Evolutionary conservation across 2,797 vertebrate species (phyloP).

Genomic region (Chelmon rostratus): DNA sequence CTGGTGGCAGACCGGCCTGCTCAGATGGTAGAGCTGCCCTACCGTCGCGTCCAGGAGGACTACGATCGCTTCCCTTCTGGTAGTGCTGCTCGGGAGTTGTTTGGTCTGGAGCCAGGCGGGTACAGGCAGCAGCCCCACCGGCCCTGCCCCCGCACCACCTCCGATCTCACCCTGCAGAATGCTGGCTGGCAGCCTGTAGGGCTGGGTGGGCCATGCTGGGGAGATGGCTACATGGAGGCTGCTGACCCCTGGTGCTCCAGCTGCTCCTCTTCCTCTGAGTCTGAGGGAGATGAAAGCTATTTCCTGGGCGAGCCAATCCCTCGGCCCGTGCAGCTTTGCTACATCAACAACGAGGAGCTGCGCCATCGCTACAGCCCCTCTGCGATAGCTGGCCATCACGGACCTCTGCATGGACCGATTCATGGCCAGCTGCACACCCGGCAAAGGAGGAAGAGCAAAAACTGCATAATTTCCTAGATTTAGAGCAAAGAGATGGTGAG

Average conservation of each 20-base stretch:
- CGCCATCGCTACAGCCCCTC: constrained; percentile 93
- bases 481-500: constrained; percentile 61
- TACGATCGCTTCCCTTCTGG: constrained; percentile 91
- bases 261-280: constrained; percentile 96
- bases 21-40: constrained; percentile 89
- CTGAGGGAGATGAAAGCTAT: constrained; percentile 95
- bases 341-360: constrained; percentile 95
- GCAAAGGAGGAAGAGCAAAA: constrained; percentile 99
- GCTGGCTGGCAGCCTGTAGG: constrained; percentile 88
- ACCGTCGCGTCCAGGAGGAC: constrained; percentile 91
- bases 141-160: constrained; percentile 96
- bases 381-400: constrained; percentile 83
- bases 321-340: constrained; percentile 93
- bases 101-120: constrained; percentile 85
- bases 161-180: constrained; percentile 96
- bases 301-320: constrained; percentile 97
- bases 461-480: constrained; percentile 96
- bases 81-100: constrained; percentile 88
- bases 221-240: constrained; percentile 73
- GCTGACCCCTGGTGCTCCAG: constrained; percentile 93
- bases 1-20: constrained; percentile 91
- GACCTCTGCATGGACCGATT: constrained; percentile 79
- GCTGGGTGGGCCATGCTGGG: constrained; percentile 73
- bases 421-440: constrained; percentile 93
- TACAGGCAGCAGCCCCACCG: constrained; percentile 89